phyloP scores from a whole-genome alignment of 2,113 vertebrate genomes.

The Columba livia region DNA sequence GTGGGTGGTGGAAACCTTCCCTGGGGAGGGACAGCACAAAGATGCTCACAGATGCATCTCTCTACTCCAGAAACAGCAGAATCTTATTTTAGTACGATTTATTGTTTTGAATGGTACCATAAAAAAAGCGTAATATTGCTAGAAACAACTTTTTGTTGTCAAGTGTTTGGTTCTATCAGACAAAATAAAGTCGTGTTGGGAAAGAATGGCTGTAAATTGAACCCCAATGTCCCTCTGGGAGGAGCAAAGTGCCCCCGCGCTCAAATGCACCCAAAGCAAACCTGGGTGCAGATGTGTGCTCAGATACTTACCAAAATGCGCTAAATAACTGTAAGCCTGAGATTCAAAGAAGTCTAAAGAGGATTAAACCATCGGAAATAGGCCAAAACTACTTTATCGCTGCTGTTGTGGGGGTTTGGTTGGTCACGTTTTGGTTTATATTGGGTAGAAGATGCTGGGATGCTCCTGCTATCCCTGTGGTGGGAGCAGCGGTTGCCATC shows the following conservation, averaged over 20 bases:
- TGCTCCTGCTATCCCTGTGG: not conserved
- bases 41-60: accelerated
- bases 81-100: too few relatives aligned
- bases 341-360: constrained; percentile 10
- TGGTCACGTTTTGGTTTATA: not conserved
- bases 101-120: not conserved
- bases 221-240: not conserved
- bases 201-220: not conserved
- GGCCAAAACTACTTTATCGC: not conserved
- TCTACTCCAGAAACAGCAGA: accelerated
- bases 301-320: not conserved
- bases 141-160: not conserved
- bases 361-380: constrained; percentile 44
- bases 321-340: not conserved
- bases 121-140: accelerated
- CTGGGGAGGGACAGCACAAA: not conserved
- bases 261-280: accelerated
- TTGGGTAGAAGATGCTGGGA: not conserved
- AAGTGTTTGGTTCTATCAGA: not conserved
- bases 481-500: not conserved
- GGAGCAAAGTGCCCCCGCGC: accelerated
- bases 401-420: not conserved
- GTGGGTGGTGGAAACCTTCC: not conserved
- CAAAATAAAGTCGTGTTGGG: not conserved
- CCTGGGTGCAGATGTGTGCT: not conserved